Percentiles rank a stretch among this genome's conserved stretches.
These are phyloP conservation scores for Kryphioiulus occultus DNA, from an alignment of 2,888 invertebrate genomes.

Conservation along the genomic window DNA sequence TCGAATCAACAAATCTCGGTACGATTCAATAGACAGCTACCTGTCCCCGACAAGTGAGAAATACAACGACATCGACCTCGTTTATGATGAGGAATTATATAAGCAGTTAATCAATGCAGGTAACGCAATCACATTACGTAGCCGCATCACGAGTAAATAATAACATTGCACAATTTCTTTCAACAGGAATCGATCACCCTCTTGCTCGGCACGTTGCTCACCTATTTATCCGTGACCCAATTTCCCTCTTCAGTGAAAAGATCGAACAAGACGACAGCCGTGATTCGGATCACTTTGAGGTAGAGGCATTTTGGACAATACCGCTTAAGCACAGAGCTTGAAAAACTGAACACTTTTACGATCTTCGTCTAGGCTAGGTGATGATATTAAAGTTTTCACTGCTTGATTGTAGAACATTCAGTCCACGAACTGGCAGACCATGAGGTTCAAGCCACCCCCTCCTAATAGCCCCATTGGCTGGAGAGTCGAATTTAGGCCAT, in stretches of 20 bases:
- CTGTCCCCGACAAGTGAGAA: constrained; percentile 85
- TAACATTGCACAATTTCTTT: constrained; percentile 29
- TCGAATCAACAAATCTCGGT: constrained; percentile 88
- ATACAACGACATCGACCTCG: constrained; percentile 93
- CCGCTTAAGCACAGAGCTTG: constrained; percentile 55
- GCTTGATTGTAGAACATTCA: constrained; percentile 81
- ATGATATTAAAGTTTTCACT: constrained; percentile 43
- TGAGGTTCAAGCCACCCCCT: constrained; percentile 98
- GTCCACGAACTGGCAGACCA: constrained; percentile 99
- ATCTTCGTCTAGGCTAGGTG: constrained; percentile 29
- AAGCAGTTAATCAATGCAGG: constrained; percentile 80
- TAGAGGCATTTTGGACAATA: not conserved
- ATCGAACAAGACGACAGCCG: constrained; percentile 90
- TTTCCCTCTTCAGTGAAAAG: constrained; percentile 94
- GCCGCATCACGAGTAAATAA: not conserved
- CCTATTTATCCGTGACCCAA: constrained; percentile 95
- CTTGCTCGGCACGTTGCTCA: constrained; percentile 97
- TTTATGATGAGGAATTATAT: constrained; percentile 84
- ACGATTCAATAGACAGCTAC: constrained; percentile 98
- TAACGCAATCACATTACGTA: constrained; percentile 52
- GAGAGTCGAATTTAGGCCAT: constrained; percentile 99
- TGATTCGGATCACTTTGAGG: constrained; percentile 99
- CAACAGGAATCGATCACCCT: constrained; percentile 81
- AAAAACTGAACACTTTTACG: constrained; percentile 41
- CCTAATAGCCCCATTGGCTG: constrained; percentile 96